Evolutionary conservation across 2,113 vertebrate species (phyloP).

Genomic region (Proteles cristata): DNA sequence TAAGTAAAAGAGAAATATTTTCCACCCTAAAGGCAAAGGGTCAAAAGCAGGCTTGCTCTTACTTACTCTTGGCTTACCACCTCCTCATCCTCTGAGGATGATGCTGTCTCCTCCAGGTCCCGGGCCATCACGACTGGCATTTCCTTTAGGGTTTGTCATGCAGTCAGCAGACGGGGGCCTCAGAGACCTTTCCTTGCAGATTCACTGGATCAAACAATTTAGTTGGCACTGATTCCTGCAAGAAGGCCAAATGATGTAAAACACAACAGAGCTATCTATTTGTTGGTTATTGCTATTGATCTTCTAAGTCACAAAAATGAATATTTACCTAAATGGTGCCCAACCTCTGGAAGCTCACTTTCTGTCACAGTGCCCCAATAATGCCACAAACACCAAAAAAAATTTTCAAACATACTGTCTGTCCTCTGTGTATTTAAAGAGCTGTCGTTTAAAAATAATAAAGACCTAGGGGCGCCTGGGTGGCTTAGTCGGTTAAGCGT

Average conservation of each 20-base stretch:
- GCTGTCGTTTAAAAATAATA: background rate
- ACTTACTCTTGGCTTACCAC: conserved; percentile 88
- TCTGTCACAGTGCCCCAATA: background rate
- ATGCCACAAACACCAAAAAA: background rate
- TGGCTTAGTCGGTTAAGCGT: too few species aligned
- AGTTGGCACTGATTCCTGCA: conserved; percentile 79
- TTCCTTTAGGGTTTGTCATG: conserved; percentile 85
- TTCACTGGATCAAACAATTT: conserved; percentile 59
- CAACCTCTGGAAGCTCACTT: conserved; percentile 1
- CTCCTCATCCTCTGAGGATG: conserved; percentile 89
- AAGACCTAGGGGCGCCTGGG: too few species aligned
- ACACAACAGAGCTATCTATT: background rate
- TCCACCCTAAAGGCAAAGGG: background rate
- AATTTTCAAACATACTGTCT: background rate
- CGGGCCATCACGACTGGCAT: conserved; percentile 92
- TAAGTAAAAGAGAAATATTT: background rate
- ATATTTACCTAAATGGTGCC: background rate
- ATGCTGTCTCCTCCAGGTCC: conserved; percentile 90
- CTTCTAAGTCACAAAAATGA: background rate
- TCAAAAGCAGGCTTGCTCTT: background rate
- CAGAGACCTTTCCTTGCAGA: conserved; percentile 65
- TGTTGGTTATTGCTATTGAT: background rate
- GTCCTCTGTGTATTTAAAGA: background rate
- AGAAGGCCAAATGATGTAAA: conserved; percentile 49
- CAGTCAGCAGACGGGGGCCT: conserved; percentile 74